Base-by-base conservation (phyloP, 2,113 vertebrate species). In the rat (Rattus norvegicus) region DNA sequence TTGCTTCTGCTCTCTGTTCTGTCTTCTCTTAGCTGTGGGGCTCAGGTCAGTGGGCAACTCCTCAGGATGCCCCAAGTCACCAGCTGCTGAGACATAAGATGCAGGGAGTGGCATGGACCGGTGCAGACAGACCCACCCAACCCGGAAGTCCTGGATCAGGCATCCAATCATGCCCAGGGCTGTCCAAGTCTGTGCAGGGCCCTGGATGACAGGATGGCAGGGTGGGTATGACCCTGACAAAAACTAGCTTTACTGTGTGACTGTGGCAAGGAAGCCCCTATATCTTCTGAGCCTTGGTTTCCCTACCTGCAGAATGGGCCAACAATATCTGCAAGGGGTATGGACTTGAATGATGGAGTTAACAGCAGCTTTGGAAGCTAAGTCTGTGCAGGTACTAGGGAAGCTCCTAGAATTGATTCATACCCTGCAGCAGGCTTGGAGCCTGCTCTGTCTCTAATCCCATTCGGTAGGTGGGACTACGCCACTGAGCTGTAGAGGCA, bases 121-220 rank as follows among this genome's bases (percentile, higher is more conserved):
- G 43, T 0, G 10, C 63, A 69, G 16, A 69, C 9, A 52, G 49
- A 12, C 43, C 14, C 0, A 8, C n/a, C 19, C 0, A 6, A 54
- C 30, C 30, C 30, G 92, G 39, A 79, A 65, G 61, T 14, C 49
- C 24, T 16, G n/a, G 65, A 72, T 79, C 36, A n/a, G 90, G 49
- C 20, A 7, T 63, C 19, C 28, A 67, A 81, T 39, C 67, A 2
- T 39, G 49, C 65, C 65, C 24, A 59, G 63, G 81, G 33, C 52
- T 5, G 33, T 87, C 79, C 6, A 19, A 12, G 70, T 65, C 26
- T 56, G 77, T 54, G 8, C 39, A 4, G 8, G 1, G 20, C 5
- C 59, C 56, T 63, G 39, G 13, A 22, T 4, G 24, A 59, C 20
- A 33, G 24, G 43, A 69, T 16, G 16, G 43, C 43, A n/a, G 5